Percentiles rank a stretch among this genome's conserved stretches.
phyloP scores from a whole-genome alignment of 1,140 invertebrate species.

The Metaphire vulgaris region DNA sequence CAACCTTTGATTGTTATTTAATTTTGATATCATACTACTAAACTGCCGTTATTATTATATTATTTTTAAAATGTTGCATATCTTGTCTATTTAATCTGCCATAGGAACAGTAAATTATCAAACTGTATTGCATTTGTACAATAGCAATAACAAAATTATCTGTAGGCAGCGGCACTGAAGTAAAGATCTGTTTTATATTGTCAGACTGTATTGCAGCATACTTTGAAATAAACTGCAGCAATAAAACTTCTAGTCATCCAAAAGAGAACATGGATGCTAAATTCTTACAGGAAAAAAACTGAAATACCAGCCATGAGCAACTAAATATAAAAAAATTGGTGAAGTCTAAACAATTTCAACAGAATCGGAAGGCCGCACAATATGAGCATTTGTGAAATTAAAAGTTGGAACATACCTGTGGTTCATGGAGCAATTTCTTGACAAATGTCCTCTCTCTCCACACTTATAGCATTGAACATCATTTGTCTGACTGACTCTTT shows the following conservation, averaged over 20 bases:
- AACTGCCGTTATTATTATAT: no score
- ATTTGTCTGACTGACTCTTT: slow-evolving; percentile 37
- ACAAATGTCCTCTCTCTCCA: slow-evolving; percentile 50
- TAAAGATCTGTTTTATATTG: no score
- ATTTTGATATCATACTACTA: no score
- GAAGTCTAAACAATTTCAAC: background rate
- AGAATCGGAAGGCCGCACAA: background rate
- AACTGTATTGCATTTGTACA: background rate
- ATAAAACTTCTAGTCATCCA: background rate
- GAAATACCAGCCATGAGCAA: background rate
- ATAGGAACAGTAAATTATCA: background rate
- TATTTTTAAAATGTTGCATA: background rate
- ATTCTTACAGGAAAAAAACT: background rate
- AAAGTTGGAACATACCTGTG: background rate
- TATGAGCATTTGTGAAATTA: background rate
- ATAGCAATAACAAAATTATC: background rate
- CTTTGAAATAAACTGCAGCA: background rate
- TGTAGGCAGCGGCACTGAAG: background rate
- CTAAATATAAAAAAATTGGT: background rate
- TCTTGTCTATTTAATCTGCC: background rate
- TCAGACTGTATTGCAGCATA: no score
- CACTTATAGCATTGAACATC: slow-evolving; percentile 46
- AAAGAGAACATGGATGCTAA: background rate
- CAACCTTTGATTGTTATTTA: background rate
- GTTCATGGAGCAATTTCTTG: slow-evolving; percentile 46